Base-by-base conservation (phyloP, 1,140 invertebrate genomes). In the Pseudoatta argentina region DNA sequence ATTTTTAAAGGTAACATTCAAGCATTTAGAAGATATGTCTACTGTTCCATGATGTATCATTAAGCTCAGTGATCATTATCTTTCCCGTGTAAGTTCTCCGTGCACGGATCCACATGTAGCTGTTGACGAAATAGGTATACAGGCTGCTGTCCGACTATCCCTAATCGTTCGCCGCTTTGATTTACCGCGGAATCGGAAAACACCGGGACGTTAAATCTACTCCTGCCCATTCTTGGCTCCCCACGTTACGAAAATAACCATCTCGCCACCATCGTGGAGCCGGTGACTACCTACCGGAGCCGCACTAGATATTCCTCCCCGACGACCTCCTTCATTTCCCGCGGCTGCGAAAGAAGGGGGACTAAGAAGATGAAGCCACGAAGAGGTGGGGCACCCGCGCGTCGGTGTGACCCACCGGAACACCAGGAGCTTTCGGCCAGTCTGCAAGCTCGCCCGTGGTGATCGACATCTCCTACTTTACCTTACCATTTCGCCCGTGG, bases 161-260 rank as follows among this genome's bases (percentile, higher is more conserved):
- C 76, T 14, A 63, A 67, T 21, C 30, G 63, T 55, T 53, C n/a
- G 7, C 12, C 69, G 39, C 18, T 61, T 51, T 71, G 64, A 86
- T 81, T 86, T 89, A 88, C 66, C 89, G 72, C 76, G 71, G 81
- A 90, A 85, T 88, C 79, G 87, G 86, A 91, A 91, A 91, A 91
- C 89, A 91, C 79, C 79, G 71, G 30, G 16, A 30, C 59, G 85
- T 91, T 87, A 79, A 86, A 91, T 82, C 73, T 82, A 92, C 92
- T 91, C 92, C 94, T 95, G 94, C 93, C 95, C 95, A 95, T 95
- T 95, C 95, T 95, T 95, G 95, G 95, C 92, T 92, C 94, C 93
- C 93, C 91, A 91, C 88, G 94, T 94, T 95, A 94, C 95, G 92
- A 92, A 95, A 95, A 95, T 95, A 95, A 92, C 94, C 92, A 91